Evolutionary conservation across 2,888 invertebrate species (phyloP), one percentile per base, ranked within the genome.

Genomic region (Pseudoips prasinana): DNA sequence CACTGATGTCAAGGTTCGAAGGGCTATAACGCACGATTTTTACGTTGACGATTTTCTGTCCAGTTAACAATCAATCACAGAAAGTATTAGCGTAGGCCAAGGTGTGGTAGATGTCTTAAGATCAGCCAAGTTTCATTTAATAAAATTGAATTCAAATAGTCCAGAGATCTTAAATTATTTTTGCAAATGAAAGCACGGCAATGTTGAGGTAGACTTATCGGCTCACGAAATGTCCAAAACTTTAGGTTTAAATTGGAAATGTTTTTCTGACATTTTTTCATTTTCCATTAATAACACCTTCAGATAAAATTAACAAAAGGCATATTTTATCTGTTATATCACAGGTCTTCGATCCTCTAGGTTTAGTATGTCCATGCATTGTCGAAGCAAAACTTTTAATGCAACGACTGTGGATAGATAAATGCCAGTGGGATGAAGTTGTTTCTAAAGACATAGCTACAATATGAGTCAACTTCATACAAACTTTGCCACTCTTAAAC

Each of bases 301-400:
- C n/a, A 5, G 5, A 11, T 1, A 7, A n/a, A 0, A n/a, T 39
- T 5, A 39, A 39, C 8, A 49, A 49, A 23, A 31, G 50, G 0
- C 3, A n/a, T 9, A 41, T 53, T 4, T 8, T 50, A 9, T 53
- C 46, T 3, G 18, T 20, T 4, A 19, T 39, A 6, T 33, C 39
- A 0, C 36, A 48, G 32, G 41, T 48, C 5, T 44, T 29, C 20
- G 44, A 48, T 18, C 48, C 48, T 1, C 14, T 41, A 10, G 44
- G 44, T 2, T 6, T 48, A 7, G 23, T 48, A 4, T 10, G 29
- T 8, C 40, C 43, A 0, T 8, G 23, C n/a, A 30, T 31, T 6
- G 25, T 40, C n/a, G 30, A 27, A 4, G 25, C 40, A 2, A 47
- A 47, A 23, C 8, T 43, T 1, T 3, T 43, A 9, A 14, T 47